A percentile compares a stretch with the other conserved stretches of the same genome.
Evolutionary conservation across 2,888 invertebrate species (phyloP).

Genomic region (Heteropelma amictum): DNA sequence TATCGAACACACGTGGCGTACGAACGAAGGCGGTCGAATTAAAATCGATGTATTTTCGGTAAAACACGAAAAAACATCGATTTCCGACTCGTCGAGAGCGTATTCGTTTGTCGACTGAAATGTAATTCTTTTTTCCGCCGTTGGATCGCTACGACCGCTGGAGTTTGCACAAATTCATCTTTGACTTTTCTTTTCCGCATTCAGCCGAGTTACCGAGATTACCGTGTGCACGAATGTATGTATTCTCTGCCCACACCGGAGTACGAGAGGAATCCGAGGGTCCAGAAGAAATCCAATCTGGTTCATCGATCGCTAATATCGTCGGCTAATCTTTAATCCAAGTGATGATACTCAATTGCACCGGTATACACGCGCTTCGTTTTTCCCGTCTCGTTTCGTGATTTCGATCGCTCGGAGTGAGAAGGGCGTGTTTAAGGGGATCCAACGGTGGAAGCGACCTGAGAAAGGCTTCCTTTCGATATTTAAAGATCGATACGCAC

Average conservation of each 20-base stretch:
- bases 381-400: conserved; percentile 11
- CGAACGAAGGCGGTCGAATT: background rate
- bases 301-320: conserved; percentile 58
- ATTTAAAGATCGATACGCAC: too few species aligned
- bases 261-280: conserved; percentile 26
- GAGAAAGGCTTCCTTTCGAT: too few species aligned
- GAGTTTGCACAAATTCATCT: too few species aligned
- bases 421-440: background rate
- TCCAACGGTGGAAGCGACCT: too few species aligned
- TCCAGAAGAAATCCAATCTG: conserved; percentile 44
- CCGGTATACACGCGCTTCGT: conserved; percentile 29
- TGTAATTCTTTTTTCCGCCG: too few species aligned
- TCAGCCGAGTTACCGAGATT: background rate
- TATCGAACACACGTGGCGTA: too few species aligned
- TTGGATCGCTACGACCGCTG: too few species aligned
- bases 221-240: too few species aligned
- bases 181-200: background rate
- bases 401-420: background rate
- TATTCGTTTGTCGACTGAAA: too few species aligned
- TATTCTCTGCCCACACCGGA: background rate
- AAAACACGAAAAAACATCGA: background rate
- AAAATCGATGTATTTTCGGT: background rate
- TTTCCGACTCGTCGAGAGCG: too few species aligned
- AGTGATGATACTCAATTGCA: conserved; percentile 54
- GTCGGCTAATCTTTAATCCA: conserved; percentile 55